phyloP scores from a whole-genome alignment of 2,113 vertebrate genomes.

The Hucho hucho region DNA sequence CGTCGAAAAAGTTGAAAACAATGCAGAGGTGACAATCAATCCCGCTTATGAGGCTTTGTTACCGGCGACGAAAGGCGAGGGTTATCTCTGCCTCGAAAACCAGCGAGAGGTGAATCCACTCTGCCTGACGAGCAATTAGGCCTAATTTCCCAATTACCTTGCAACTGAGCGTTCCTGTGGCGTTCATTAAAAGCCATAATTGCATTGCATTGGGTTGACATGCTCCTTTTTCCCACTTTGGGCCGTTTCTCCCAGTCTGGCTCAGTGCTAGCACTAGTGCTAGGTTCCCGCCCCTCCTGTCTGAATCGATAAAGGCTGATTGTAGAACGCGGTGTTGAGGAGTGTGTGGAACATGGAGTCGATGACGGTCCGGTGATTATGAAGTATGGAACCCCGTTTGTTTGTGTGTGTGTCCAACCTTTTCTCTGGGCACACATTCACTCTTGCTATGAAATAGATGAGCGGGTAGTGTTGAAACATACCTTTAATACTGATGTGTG shows the following conservation, averaged over 20 bases:
- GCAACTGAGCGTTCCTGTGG: slow-evolving; percentile 53
- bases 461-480: no score
- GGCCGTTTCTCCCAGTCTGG: slow-evolving; percentile 50
- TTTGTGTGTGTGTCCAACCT: background rate
- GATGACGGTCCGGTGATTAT: slow-evolving; percentile 41
- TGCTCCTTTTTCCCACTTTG: slow-evolving; percentile 68
- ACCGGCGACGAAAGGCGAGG: slow-evolving; percentile 37
- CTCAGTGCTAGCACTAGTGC: slow-evolving; percentile 34
- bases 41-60: slow-evolving; percentile 63
- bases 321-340: slow-evolving; percentile 39
- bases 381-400: slow-evolving; percentile 1
- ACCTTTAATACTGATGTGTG: no score
- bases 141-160: slow-evolving; percentile 58
- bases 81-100: slow-evolving; percentile 53
- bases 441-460: no score
- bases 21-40: slow-evolving; percentile 64
- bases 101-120: slow-evolving; percentile 58
- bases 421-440: no score
- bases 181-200: slow-evolving; percentile 76
- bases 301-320: slow-evolving; percentile 69
- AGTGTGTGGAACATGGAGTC: slow-evolving; percentile 45
- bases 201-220: slow-evolving; percentile 69
- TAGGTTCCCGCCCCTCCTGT: slow-evolving; percentile 51
- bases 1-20: background rate
- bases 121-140: slow-evolving; percentile 46